Base-by-base conservation (phyloP, 2,113 vertebrate species). In the Anguilla japonica region DNA sequence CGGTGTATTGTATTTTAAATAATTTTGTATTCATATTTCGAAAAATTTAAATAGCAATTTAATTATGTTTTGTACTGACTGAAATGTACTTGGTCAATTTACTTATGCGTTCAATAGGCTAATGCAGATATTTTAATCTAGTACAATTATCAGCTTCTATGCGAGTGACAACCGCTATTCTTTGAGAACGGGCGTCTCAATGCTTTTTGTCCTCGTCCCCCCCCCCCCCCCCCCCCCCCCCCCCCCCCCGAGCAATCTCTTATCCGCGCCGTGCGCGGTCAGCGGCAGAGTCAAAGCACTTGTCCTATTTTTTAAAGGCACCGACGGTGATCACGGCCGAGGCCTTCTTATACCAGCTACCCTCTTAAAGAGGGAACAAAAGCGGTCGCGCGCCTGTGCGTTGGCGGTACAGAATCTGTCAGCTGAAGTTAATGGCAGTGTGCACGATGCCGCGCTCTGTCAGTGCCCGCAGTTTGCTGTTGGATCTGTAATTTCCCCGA, bases 351-450 rank as follows among this genome's bases (percentile, higher is more conserved):
- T 29, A 56, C 71, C 57, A 15, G 50, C 63, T 43, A 41, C 13
- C 22, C n/a, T 84, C 29, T 40, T 8, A 78, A 14, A 95, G 94
- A 34, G 91, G 88, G 95, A 96, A 97, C 96, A 90, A 94, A 96
- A 95, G 96, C 95, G 96, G 95, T 26, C 60, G 95, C 95, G 46
- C 63, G 13, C 95, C 95, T 97, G 96, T 96, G 92, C 90, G 80
- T 94, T 92, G 95, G 93, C 91, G 29, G 93, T 94, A 93, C 95
- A 95, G 87, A 94, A 94, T 94, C 93, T 88, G 89, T 0, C 80
- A 93, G 96, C 95, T 95, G 94, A 67, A 93, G 93, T 95, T 96
- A 96, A 96, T 94, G 95, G 95, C 95, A 75, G 11, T 94, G 91
- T 92, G 91, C 20, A 22, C 29, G 63, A 11, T 50, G 46, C 13